These are phyloP conservation scores for Coenonympha glycerion DNA, from an alignment of 2,888 invertebrate genomes.

Conservation along the genomic window DNA sequence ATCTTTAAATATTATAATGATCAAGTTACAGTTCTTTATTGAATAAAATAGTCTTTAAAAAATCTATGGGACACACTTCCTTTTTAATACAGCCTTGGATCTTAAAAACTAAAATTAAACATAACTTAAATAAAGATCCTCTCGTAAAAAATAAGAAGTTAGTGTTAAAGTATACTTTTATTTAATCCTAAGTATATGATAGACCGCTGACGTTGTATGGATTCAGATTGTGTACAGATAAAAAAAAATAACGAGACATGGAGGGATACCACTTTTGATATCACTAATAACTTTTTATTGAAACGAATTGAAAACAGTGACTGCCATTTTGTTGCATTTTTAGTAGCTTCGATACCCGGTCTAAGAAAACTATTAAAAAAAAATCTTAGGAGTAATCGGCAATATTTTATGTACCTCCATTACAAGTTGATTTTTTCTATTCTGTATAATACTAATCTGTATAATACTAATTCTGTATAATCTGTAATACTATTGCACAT, in stretches of 20 bases:
- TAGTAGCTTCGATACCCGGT: no score
- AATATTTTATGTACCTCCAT: no score
- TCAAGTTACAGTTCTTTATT: conserved; percentile 22
- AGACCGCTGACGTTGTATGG: conserved; percentile 53
- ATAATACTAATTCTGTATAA: background rate
- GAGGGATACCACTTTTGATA: no score
- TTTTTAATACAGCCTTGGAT: conserved; percentile 73
- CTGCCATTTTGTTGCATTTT: no score
- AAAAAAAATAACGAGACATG: no score
- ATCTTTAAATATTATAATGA: no score
- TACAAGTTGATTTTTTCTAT: no score
- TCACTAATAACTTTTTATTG: no score
- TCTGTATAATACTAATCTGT: no score
- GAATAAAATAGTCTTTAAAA: conserved; percentile 13
- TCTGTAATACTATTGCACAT: conserved; percentile 29
- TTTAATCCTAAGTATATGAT: conserved; percentile 66
- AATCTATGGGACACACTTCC: conserved; percentile 49
- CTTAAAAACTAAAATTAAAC: conserved; percentile 67
- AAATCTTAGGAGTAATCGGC: no score
- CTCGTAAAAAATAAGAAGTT: conserved; percentile 68
- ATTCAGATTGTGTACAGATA: conserved; percentile 6
- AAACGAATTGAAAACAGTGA: no score
- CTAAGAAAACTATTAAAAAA: no score
- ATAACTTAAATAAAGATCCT: conserved; percentile 71
- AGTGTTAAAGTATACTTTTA: conserved; percentile 45